Conservation (phyloP, 2,888 invertebrate genomes). For the Nasonia oneida region DNA sequence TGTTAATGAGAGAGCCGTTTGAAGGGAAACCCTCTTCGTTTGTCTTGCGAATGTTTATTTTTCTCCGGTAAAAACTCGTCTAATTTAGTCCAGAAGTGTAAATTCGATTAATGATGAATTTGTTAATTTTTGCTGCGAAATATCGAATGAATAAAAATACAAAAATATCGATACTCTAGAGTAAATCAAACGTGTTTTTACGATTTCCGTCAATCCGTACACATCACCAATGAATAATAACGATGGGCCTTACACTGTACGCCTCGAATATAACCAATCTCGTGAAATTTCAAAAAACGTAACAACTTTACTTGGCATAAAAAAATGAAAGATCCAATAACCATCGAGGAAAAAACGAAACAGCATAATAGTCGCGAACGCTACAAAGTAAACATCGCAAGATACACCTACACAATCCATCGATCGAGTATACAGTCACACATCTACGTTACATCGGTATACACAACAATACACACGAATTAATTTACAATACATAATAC, state of each 20-base stretch:
- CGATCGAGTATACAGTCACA: slow-evolving; percentile 28
- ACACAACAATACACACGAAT: slow-evolving; percentile 22
- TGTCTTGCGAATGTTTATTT: slow-evolving; percentile 25
- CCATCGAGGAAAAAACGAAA: not conserved
- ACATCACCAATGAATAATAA: not conserved
- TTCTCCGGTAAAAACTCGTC: slow-evolving; percentile 22
- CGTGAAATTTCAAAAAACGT: not conserved
- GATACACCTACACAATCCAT: slow-evolving; percentile 22
- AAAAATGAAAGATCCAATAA: slow-evolving; percentile 21
- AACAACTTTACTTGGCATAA: not conserved
- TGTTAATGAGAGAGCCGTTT: slow-evolving; percentile 35
- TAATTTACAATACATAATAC: slow-evolving; percentile 36
- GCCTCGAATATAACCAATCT: not conserved
- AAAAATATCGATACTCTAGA: not conserved
- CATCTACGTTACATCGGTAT: slow-evolving; percentile 3
- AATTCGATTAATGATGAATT: not conserved
- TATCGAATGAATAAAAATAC: not conserved
- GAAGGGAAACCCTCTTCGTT: slow-evolving; percentile 32
- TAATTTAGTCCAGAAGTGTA: slow-evolving; percentile 35
- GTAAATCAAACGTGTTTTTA: slow-evolving; percentile 40
- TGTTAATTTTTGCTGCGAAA: not conserved
- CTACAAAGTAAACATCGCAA: not conserved
- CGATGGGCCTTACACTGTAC: not conserved
- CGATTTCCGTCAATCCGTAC: not conserved
- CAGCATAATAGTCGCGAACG: not conserved